Evolutionary conservation across 2,113 vertebrate species (phyloP).

Genomic region (Microcebus lehilahytsara): DNA sequence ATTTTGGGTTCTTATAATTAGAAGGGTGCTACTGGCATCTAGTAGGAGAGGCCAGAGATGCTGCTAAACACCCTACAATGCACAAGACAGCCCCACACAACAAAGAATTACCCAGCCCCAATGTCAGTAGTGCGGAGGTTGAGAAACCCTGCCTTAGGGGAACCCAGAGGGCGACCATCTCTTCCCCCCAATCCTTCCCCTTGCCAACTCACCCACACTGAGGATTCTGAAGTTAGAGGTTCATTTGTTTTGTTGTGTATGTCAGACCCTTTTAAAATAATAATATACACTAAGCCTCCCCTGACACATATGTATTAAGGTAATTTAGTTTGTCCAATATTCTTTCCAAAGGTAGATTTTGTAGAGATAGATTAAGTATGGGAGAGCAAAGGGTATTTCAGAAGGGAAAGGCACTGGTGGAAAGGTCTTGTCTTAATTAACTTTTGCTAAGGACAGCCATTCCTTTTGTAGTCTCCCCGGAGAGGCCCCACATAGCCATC

Average conservation of each 20-base stretch:
- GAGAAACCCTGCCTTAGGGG: neutral
- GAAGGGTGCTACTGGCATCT: neutral
- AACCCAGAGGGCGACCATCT: neutral
- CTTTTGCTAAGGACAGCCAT: neutral
- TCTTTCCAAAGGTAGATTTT: neutral
- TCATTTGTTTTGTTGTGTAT: neutral
- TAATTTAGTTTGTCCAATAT: neutral
- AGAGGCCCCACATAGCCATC: neutral
- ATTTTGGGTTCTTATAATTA: neutral
- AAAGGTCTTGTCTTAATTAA: neutral
- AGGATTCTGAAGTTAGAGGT: neutral
- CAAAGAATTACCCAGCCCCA: neutral
- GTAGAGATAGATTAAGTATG: neutral
- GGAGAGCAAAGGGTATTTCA: neutral
- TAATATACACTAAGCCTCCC: neutral
- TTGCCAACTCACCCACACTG: neutral
- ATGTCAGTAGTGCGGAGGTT: fast-evolving
- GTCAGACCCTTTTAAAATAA: neutral
- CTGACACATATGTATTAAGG: neutral
- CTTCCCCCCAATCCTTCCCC: neutral
- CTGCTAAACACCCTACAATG: neutral
- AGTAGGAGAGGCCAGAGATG: neutral
- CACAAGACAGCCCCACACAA: neutral
- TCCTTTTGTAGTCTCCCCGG: neutral
- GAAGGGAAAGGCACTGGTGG: neutral